These are phyloP conservation scores for Lamellibrachia columna DNA, from an alignment of 2,888 invertebrate species.

Conservation along the genomic window DNA sequence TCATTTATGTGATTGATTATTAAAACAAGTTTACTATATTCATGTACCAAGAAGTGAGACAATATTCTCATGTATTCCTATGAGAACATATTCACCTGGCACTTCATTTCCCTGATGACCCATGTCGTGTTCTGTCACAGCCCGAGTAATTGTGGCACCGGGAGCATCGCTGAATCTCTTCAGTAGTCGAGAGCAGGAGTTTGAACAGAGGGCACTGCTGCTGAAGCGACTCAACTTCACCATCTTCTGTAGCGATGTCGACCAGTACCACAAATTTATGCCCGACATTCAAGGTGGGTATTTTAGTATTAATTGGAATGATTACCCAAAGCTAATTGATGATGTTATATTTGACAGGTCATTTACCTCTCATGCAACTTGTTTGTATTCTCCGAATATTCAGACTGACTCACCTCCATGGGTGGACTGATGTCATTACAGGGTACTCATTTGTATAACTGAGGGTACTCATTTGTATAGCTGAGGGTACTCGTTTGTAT, in stretches of 20 bases:
- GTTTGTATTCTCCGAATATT: too few species aligned
- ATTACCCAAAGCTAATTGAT: too few species aligned
- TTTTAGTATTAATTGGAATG: not conserved
- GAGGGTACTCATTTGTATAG: too few species aligned
- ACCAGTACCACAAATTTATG: constrained; percentile 87
- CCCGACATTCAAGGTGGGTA: constrained; percentile 86
- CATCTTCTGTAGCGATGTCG: constrained; percentile 85
- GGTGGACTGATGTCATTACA: too few species aligned
- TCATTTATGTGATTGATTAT: not conserved
- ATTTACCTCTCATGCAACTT: too few species aligned
- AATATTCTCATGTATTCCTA: not conserved
- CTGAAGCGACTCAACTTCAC: constrained; percentile 84
- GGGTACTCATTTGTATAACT: too few species aligned
- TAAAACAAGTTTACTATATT: not conserved
- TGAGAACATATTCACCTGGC: not conserved
- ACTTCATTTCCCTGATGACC: not conserved
- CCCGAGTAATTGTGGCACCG: constrained; percentile 80
- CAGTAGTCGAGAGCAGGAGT: constrained; percentile 83
- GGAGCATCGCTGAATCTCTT: constrained; percentile 83
- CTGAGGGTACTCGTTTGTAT: too few species aligned
- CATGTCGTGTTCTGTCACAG: not conserved
- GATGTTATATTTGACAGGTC: too few species aligned
- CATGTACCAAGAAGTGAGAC: not conserved
- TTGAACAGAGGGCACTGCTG: constrained; percentile 82
- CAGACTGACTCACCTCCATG: too few species aligned